Evolutionary conservation across 2,888 invertebrate genomes (phyloP).

Genomic region (Pycnomerus fuliginosus): DNA sequence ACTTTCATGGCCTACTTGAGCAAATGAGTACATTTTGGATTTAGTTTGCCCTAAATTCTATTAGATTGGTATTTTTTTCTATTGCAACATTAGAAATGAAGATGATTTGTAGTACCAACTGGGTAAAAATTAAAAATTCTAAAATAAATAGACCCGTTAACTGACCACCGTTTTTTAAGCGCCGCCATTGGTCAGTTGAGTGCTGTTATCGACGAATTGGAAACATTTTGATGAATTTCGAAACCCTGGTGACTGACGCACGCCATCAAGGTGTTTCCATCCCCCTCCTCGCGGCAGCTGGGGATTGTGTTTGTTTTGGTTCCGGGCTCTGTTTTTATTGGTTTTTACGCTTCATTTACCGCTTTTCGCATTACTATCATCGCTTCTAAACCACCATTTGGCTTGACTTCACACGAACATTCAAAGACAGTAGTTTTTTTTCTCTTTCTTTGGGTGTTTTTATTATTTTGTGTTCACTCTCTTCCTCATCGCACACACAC

Average conservation of each 20-base stretch:
- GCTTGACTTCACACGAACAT: conserved; percentile 37
- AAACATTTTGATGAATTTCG: conserved; percentile 55
- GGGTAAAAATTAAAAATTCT: too few species aligned
- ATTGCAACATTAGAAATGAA: too few species aligned
- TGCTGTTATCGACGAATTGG: conserved; percentile 37
- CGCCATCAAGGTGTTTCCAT: conserved; percentile 59
- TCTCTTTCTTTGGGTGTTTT: conserved; percentile 1
- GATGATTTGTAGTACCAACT: too few species aligned
- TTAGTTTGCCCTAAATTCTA: too few species aligned
- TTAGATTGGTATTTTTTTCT: too few species aligned
- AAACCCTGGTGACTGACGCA: conserved; percentile 49
- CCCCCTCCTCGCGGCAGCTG: conserved; percentile 47
- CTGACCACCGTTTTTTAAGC: too few species aligned
- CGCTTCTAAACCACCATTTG: conserved; percentile 31
- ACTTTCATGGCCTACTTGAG: too few species aligned
- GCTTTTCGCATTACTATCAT: conserved; percentile 26
- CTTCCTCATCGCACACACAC: conserved; percentile 39
- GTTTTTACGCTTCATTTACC: conserved; percentile 35
- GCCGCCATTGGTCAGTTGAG: too few species aligned
- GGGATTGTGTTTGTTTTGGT: conserved; percentile 50
- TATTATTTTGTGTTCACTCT: conserved; percentile 43
- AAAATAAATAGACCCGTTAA: too few species aligned
- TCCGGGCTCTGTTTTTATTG: conserved; percentile 38
- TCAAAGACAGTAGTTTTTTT: conserved; percentile 16
- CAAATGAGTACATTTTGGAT: too few species aligned